Percentiles rank a stretch among this genome's conserved stretches.
phyloP scores from a whole-genome alignment of 53 echinoderm and acorn worm genomes.

The Holothuria scabra region DNA sequence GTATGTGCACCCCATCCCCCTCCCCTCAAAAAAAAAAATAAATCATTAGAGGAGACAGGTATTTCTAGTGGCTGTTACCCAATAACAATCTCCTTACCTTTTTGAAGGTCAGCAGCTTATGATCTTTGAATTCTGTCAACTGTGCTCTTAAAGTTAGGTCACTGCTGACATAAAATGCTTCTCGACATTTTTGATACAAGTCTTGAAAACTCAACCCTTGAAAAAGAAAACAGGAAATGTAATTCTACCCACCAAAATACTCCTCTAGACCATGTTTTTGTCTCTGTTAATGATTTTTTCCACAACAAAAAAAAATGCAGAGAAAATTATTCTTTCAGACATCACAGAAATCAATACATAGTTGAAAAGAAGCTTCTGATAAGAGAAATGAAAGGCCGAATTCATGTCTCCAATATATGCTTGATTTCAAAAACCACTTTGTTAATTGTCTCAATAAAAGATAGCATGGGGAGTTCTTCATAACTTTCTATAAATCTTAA shows the following conservation, averaged over 20 bases:
- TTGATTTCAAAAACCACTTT: too few relatives aligned
- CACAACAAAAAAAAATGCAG: neutral
- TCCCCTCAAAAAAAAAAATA: too few relatives aligned
- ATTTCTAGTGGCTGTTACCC: too few relatives aligned
- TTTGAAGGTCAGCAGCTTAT: constrained; percentile 85
- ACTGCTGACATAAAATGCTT: constrained; percentile 96
- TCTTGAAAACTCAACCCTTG: constrained; percentile 91
- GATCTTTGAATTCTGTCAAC: constrained; percentile 96
- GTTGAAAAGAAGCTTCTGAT: neutral
- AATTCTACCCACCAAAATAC: neutral
- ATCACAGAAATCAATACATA: neutral
- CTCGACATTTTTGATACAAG: constrained; percentile 93
- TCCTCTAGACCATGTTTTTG: neutral
- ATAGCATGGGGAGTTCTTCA: too few relatives aligned
- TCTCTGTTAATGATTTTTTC: neutral
- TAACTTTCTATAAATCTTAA: too few relatives aligned
- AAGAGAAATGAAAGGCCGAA: too few relatives aligned
- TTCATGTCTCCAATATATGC: too few relatives aligned
- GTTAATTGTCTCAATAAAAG: too few relatives aligned
- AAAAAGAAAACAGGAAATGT: neutral
- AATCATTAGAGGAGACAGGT: too few relatives aligned
- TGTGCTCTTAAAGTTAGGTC: constrained; percentile 94
- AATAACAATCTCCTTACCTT: constrained; percentile 62
- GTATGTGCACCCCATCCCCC: too few relatives aligned
- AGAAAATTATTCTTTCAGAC: neutral